Base-by-base conservation (phyloP, 2,113 vertebrate species). In the human (Homo sapiens) region DNA sequence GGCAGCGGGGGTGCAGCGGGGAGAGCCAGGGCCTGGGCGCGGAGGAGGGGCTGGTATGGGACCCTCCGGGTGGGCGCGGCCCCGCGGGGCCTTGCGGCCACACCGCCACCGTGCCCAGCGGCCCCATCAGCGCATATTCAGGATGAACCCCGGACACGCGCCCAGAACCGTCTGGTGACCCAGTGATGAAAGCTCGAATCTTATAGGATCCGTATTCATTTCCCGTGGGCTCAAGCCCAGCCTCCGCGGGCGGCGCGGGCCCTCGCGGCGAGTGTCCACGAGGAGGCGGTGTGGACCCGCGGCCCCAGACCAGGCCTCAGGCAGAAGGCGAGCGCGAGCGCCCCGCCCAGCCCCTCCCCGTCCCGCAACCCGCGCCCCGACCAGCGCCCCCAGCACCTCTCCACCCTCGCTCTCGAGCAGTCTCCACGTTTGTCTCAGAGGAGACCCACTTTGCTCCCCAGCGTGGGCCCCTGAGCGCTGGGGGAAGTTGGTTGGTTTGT, bases 211-310 rank as follows among this genome's bases (percentile, higher is more conserved):
- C 2, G 8, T 23, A 7, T 13, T 52, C 50, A 80, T 23, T 55
- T 10, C 32, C 2, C 10, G 32, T n/a, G 13, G 11, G 32, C 27
- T 52, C 52, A 55, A 7, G 17, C 52, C 52, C 52, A 55, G 52
- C 52, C 52, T 55, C 52, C 17, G 27, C 25, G 23, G 59, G 59
- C 9, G 59, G 59, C 23, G 66, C 66, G 14, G 16, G 66, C 32
- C 66, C 66, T 16, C 43, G 27, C 25, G 3, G 0, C 0, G 45
- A 13, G 22, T 38, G 90, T 89, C 93, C 94, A 92, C 97, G 20
- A 86, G 96, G 89, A 66, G 94, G 88, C 78, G 27, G 22, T 86
- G 83, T 81, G 91, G n/a, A 23, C 43, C 20, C 4, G 55, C 35
- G 30, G 2, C 40, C 7, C 12, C 55, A n/a, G 50, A 87, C 25